These are phyloP conservation scores for Tokudaia muenninki DNA, from an alignment of 2,797 vertebrate species.

Conservation along the genomic window DNA sequence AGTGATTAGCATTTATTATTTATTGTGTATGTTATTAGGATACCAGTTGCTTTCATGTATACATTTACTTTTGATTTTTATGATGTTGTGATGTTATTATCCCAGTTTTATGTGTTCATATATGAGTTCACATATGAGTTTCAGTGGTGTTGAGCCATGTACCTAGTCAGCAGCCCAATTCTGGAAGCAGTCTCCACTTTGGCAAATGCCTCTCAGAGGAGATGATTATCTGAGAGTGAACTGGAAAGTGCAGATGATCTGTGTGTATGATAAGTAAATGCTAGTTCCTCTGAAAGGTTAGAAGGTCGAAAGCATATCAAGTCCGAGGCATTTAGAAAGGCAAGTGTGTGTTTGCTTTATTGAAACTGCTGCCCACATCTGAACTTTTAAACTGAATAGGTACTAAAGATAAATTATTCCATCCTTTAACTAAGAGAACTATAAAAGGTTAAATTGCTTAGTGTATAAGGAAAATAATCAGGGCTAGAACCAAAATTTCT, in stretches of 20 bases:
- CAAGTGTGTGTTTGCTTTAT: conserved; percentile 40
- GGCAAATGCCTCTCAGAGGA: not conserved
- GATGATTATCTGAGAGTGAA: conserved; percentile 13
- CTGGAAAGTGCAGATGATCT: conserved; percentile 29
- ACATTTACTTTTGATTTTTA: conserved; percentile 56
- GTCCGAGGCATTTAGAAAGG: conserved; percentile 12
- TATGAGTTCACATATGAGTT: not conserved
- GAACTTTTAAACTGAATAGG: conserved; percentile 48
- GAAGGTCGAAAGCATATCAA: conserved; percentile 21
- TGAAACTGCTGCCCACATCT: not conserved
- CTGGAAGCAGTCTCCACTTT: not conserved
- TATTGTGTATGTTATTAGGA: conserved; percentile 51
- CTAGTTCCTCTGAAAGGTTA: conserved; percentile 29
- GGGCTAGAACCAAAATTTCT: conserved; percentile 49
- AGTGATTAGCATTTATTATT: conserved; percentile 61
- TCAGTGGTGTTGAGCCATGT: not conserved
- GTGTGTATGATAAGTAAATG: conserved; percentile 34
- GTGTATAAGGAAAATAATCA: not conserved
- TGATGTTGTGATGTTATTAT: conserved; percentile 43
- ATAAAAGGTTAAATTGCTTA: conserved; percentile 46
- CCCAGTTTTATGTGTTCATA: not conserved
- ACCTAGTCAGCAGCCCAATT: conserved; percentile 19
- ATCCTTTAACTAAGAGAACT: conserved; percentile 16
- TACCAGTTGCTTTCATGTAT: conserved; percentile 19
- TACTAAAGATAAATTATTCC: conserved; percentile 43